phyloP scores from a whole-genome alignment of 2,113 vertebrate genomes.

The Etheostoma spectabile region DNA sequence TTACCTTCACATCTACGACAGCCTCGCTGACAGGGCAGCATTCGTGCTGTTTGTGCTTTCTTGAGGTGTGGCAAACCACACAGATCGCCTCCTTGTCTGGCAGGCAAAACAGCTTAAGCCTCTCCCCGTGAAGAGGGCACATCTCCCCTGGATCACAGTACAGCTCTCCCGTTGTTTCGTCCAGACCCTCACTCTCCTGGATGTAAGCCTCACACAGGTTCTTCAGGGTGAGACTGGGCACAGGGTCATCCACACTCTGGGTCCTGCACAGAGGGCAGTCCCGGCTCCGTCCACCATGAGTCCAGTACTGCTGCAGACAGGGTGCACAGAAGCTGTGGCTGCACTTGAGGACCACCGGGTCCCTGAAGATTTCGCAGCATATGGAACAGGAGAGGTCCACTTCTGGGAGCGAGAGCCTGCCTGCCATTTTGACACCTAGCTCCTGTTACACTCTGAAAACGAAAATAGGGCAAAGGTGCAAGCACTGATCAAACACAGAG shows the following conservation, averaged over 20 bases:
- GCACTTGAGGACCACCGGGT: slow-evolving; percentile 83
- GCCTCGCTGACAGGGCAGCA: slow-evolving; percentile 79
- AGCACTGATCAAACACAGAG: not conserved
- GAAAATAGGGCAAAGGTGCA: slow-evolving; percentile 43
- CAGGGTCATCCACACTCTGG: slow-evolving; percentile 63
- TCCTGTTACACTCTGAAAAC: slow-evolving; percentile 20
- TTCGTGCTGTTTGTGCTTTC: slow-evolving; percentile 78
- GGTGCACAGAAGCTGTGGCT: slow-evolving; percentile 82
- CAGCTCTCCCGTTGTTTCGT: slow-evolving; percentile 14
- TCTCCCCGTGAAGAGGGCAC: slow-evolving; percentile 77
- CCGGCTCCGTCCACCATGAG: not conserved
- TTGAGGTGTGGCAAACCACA: slow-evolving; percentile 81
- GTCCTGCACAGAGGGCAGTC: slow-evolving; percentile 79
- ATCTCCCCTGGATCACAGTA: slow-evolving; percentile 61
- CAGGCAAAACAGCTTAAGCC: slow-evolving; percentile 81
- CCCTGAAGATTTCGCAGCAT: slow-evolving; percentile 79
- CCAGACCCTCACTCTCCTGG: slow-evolving; percentile 40
- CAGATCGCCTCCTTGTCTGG: slow-evolving; percentile 79
- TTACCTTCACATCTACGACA: slow-evolving; percentile 73
- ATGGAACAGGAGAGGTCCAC: slow-evolving; percentile 79
- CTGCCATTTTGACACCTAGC: slow-evolving; percentile 63
- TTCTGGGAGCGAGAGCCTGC: slow-evolving; percentile 66
- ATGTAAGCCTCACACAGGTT: slow-evolving; percentile 78
- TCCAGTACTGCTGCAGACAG: slow-evolving; percentile 79
- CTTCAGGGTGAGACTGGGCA: slow-evolving; percentile 76